These are phyloP conservation scores for Tiphia femorata DNA, from an alignment of 2,888 invertebrate species.

Conservation along the genomic window DNA sequence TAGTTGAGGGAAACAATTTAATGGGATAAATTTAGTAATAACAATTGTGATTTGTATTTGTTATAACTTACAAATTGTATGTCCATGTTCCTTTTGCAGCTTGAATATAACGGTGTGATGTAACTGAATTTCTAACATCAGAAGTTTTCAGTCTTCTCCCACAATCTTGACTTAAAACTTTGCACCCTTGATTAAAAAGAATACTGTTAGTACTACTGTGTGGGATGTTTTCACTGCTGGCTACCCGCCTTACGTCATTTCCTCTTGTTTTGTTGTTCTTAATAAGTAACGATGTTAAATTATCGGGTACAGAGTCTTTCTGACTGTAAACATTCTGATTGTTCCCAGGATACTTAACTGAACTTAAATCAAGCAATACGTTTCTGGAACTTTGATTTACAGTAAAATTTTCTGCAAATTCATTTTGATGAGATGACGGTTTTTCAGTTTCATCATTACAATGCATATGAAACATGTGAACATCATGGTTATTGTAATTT, in stretches of 20 bases:
- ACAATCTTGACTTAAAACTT: constrained; percentile 52
- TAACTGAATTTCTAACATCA: constrained; percentile 40
- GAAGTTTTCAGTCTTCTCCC: constrained; percentile 46
- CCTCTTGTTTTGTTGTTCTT: constrained; percentile 34
- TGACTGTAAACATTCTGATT: constrained; percentile 31
- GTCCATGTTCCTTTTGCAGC: constrained; percentile 63
- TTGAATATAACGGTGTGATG: constrained; percentile 57
- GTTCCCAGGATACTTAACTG: constrained; percentile 34
- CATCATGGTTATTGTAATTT: constrained; percentile 30
- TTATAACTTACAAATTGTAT: constrained; percentile 56
- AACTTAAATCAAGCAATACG: constrained; percentile 38
- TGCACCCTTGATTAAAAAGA: constrained; percentile 44
- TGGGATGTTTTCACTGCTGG: constrained; percentile 57
- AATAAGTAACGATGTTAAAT: constrained; percentile 29
- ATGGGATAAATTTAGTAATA: too few species aligned
- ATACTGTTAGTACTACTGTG: constrained; percentile 32
- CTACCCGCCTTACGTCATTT: constrained; percentile 52
- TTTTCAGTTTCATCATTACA: constrained; percentile 32
- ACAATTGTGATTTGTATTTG: too few species aligned
- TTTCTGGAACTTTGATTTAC: constrained; percentile 30
- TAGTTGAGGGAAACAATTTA: too few species aligned
- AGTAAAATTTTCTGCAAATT: constrained; percentile 22
- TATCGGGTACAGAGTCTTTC: constrained; percentile 37
- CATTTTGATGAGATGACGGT: constrained; percentile 31
- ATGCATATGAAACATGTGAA: constrained; percentile 26